Conservation (phyloP, 1,140 invertebrate genomes). For the Wiebesia pumilae region DNA sequence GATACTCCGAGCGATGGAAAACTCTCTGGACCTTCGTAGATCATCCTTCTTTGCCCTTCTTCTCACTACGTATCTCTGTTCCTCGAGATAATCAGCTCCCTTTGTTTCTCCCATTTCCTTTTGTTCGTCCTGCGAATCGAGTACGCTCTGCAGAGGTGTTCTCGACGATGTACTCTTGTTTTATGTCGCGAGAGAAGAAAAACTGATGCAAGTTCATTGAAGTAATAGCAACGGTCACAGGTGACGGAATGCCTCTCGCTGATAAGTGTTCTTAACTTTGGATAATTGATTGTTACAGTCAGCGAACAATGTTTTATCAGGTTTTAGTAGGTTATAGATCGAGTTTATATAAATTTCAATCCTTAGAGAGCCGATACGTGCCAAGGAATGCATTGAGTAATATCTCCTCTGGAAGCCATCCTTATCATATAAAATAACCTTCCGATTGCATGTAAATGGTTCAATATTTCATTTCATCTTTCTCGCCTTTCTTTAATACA, state of each 20-base stretch:
- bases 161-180: constrained; percentile 12
- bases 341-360: constrained; percentile 1
- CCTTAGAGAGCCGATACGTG: not conserved
- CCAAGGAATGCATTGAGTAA: not conserved
- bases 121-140: not conserved
- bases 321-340: constrained; percentile 18
- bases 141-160: not conserved
- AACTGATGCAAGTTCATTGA: not conserved
- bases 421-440: not conserved
- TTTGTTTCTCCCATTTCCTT: constrained; percentile 20
- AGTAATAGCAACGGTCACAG: constrained; percentile 41
- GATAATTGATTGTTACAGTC: constrained; percentile 29
- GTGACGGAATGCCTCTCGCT: constrained; percentile 40
- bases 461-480: not conserved
- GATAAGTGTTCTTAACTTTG: constrained; percentile 38
- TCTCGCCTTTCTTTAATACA: not conserved
- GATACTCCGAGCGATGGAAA: constrained; percentile 35
- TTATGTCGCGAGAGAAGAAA: constrained; percentile 1
- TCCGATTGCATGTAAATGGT: constrained; percentile 7
- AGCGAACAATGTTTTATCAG: constrained; percentile 26
- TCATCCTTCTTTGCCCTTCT: constrained; percentile 24
- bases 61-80: not conserved
- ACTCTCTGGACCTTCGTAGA: constrained; percentile 14
- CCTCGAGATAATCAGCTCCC: not conserved
- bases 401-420: not conserved